phyloP scores from a whole-genome alignment of 2,888 invertebrate species.

The Tenthredo amoena region DNA sequence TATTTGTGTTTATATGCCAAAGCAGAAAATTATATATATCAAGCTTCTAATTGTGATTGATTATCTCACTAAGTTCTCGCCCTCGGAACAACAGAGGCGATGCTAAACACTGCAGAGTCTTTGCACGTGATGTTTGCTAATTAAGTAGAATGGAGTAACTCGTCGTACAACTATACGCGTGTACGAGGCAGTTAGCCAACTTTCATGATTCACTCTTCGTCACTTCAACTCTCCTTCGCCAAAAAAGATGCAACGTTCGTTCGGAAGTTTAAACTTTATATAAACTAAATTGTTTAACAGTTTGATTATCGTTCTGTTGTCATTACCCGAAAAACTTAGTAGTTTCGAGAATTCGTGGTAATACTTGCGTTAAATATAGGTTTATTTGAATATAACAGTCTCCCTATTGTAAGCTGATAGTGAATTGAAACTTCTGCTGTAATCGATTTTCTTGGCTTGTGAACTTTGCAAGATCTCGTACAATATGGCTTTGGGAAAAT shows the following conservation, averaged over 20 bases:
- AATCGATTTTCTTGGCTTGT: neutral
- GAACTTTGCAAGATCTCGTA: neutral
- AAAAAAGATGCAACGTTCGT: neutral
- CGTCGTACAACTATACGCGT: conserved; percentile 12
- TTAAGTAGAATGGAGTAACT: conserved; percentile 42
- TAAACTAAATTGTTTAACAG: neutral
- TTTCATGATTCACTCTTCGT: neutral
- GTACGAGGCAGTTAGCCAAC: conserved; percentile 9
- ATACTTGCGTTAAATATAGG: neutral
- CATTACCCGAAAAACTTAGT: neutral
- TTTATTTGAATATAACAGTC: neutral
- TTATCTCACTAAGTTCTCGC: conserved; percentile 27
- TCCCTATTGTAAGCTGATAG: neutral
- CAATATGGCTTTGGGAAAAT: neutral
- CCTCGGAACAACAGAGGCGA: conserved; percentile 9
- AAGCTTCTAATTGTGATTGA: conserved; percentile 52
- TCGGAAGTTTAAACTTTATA: neutral
- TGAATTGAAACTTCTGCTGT: neutral
- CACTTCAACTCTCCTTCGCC: neutral
- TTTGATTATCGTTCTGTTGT: neutral
- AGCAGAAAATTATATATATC: conserved; percentile 37
- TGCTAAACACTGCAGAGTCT: conserved; percentile 29
- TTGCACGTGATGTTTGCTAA: conserved; percentile 47
- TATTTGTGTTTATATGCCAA: neutral
- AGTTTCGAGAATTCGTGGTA: neutral